Evolutionary conservation across 2,113 vertebrate genomes (phyloP), one percentile per base, ranked within the genome.

Genomic region (Lampris megalopsis): DNA sequence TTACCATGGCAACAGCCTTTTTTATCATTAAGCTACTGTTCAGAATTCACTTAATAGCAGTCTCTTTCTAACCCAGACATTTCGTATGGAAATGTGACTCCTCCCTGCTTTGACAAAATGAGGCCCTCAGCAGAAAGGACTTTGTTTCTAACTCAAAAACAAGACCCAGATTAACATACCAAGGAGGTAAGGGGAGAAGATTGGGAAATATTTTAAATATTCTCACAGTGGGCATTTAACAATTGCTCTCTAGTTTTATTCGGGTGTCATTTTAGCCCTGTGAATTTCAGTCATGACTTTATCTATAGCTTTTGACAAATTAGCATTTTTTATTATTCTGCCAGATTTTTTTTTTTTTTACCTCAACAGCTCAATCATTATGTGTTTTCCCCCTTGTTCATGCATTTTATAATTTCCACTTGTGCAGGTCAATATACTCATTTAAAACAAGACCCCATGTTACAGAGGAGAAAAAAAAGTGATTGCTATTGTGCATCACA

Each of bases 81-180:
- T 94, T 92, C 62, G 82, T 90, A 94, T 94, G 91, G 86, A 91
- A 91, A 93, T 93, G 83, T 75, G 81, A 82, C 88, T 91, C 91
- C 88, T 81, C 88, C 85, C 84, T 82, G 69, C 87, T 84, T 87
- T 88, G 83, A 87, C 86, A 83, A 84, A 90, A 82, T 75, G 67
- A 86, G 83, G 65, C 88, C 85, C 78, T 80, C 81, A 82, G 87
- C 83, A 92, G 80, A 90, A 90, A 84, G 80, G 87, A 82, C 86
- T 88, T 86, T 75, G 86, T 89, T 88, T 89, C 70, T 6, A 68
- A 87, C 76, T 85, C 62, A 73, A 90, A 87, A 90, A 92, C 91
- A 89, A 86, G 82, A 40, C 52, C 65, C 2, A 0, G 47, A 92
- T 92, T 93, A 88, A 79, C 89, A 93, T 90, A 90, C 88, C 90